These are phyloP conservation scores for Alexandromys oeconomus DNA, from an alignment of 2,797 vertebrate species.

Conservation along the genomic window DNA sequence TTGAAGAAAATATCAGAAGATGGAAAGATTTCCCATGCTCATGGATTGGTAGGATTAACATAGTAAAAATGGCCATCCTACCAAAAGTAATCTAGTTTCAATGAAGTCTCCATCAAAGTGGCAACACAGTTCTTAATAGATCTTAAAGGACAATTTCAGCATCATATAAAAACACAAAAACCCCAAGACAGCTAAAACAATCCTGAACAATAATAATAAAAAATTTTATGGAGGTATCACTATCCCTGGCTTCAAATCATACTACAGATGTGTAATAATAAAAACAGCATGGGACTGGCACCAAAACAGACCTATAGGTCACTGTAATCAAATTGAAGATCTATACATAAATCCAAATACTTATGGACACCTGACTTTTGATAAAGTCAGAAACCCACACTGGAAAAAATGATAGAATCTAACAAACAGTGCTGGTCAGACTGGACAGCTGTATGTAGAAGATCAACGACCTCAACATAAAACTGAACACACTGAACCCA, in stretches of 20 bases:
- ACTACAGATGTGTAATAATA: background rate
- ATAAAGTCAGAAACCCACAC: background rate
- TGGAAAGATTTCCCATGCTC: background rate
- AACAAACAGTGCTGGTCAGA: background rate
- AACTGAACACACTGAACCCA: background rate
- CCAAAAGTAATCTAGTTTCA: background rate
- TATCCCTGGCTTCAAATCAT: background rate
- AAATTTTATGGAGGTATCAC: background rate
- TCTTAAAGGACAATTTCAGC: background rate
- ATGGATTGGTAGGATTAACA: background rate
- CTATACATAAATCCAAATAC: background rate
- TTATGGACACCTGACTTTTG: background rate
- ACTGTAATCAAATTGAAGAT: background rate
- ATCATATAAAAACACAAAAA: background rate
- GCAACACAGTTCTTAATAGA: background rate
- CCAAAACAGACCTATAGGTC: background rate
- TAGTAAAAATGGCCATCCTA: background rate
- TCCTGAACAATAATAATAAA: background rate
- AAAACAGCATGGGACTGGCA: background rate
- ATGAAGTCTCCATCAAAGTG: background rate
- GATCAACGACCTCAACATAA: background rate
- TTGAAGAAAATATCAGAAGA: background rate
- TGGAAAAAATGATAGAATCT: background rate
- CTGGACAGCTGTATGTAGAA: background rate
- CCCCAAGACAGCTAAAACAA: background rate